A percentile compares a stretch with the other conserved stretches of the same genome.
Conservation (phyloP, 2,797 vertebrate species). For the Menidia menidia region DNA sequence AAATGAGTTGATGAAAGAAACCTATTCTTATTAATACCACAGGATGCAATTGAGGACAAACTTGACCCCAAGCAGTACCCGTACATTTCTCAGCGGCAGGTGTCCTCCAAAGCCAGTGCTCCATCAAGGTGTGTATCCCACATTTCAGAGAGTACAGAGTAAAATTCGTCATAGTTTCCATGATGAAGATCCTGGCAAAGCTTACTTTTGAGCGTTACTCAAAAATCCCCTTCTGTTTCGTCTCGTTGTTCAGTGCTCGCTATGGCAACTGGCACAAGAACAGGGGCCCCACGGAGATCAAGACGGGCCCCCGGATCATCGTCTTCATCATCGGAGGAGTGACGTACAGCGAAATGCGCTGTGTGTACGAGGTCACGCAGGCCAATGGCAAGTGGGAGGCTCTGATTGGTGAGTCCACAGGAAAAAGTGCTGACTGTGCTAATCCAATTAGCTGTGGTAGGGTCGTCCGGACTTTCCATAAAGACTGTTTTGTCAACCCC, state of each 20-base stretch:
- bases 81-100: slow-evolving; percentile 94
- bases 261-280: slow-evolving; percentile 99
- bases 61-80: slow-evolving; percentile 95
- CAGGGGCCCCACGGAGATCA: slow-evolving; percentile 93
- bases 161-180: background rate
- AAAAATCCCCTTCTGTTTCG: background rate
- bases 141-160: background rate
- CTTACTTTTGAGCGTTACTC: background rate
- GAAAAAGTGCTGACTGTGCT: background rate
- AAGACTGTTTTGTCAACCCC: background rate
- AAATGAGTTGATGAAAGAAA: too few species aligned
- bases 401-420: slow-evolving; percentile 89
- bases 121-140: slow-evolving; percentile 87
- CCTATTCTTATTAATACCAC: slow-evolving; percentile 19
- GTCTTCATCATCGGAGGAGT: slow-evolving; percentile 96
- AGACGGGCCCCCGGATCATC: slow-evolving; percentile 94
- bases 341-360: slow-evolving; percentile 96
- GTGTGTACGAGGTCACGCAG: slow-evolving; percentile 97
- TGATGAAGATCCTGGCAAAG: background rate
- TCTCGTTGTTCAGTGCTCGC: slow-evolving; percentile 86
- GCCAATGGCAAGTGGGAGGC: slow-evolving; percentile 99
- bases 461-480: background rate
- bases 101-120: slow-evolving; percentile 89
- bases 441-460: fast-evolving
- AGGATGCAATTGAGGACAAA: slow-evolving; percentile 98